phyloP scores from a whole-genome alignment of 2,797 vertebrate species.

The Neosalanx taihuensis region DNA sequence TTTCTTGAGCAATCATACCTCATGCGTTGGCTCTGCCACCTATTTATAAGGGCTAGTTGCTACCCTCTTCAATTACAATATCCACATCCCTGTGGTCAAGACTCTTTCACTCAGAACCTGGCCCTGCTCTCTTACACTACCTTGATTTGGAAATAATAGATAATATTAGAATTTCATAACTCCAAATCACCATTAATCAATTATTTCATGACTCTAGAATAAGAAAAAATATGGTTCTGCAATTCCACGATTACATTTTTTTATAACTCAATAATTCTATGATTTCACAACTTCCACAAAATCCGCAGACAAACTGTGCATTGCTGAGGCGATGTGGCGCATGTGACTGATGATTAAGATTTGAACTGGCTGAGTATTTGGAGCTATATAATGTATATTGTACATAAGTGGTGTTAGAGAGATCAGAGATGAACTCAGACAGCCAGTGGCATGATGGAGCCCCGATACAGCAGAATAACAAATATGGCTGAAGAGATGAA shows the following conservation, averaged over 20 bases:
- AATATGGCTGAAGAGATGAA: neutral
- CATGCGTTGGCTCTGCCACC: slow-evolving; percentile 46
- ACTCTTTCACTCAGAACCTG: neutral
- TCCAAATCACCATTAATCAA: neutral
- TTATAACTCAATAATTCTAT: no score
- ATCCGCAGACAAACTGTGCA: neutral
- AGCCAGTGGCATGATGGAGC: neutral
- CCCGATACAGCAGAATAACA: slow-evolving; percentile 5
- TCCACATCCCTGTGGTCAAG: slow-evolving; percentile 30
- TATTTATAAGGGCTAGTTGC: slow-evolving; percentile 58
- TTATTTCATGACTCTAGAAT: no score
- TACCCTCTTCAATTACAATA: slow-evolving; percentile 55
- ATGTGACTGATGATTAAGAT: no score
- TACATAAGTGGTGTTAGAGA: no score
- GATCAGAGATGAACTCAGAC: no score
- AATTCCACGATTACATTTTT: no score
- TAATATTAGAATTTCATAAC: neutral
- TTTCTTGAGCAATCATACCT: slow-evolving; percentile 61
- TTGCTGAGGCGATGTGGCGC: neutral
- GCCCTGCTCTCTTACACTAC: neutral
- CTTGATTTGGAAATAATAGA: neutral
- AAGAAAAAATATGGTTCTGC: no score
- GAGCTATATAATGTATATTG: no score
- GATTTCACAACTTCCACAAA: neutral
- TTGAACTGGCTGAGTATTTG: no score